A percentile compares a stretch with the other conserved stretches of the same genome.
These are phyloP conservation scores for Kryptopterus vitreolus DNA, from an alignment of 2,797 vertebrate species.

Conservation along the genomic window DNA sequence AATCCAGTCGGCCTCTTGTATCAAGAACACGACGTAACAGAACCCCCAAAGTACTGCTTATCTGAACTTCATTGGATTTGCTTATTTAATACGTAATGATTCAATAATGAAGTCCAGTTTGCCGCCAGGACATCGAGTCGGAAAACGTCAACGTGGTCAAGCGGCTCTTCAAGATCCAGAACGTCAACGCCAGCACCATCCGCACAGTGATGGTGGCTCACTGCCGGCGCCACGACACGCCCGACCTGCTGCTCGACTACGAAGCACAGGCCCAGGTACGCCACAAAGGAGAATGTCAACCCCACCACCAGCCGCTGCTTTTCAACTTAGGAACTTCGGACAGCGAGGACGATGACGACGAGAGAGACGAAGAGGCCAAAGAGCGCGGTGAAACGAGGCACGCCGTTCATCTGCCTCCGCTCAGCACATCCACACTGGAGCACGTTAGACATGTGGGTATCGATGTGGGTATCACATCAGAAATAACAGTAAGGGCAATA, in stretches of 20 bases:
- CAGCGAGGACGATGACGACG: constrained; percentile 76
- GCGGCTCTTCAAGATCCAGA: constrained; percentile 97
- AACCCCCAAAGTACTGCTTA: neutral
- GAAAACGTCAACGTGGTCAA: constrained; percentile 97
- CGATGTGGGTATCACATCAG: neutral
- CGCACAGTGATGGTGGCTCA: constrained; percentile 97
- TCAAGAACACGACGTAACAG: neutral
- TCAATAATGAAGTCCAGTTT: neutral
- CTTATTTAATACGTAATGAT: neutral
- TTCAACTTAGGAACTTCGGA: constrained; percentile 80
- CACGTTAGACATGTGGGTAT: constrained; percentile 67
- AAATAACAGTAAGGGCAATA: neutral
- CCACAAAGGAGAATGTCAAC: constrained; percentile 53
- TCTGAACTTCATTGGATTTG: too few relatives aligned
- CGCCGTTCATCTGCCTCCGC: constrained; percentile 50
- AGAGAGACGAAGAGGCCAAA: constrained; percentile 35
- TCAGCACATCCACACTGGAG: constrained; percentile 68
- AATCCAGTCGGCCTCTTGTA: neutral
- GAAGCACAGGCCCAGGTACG: constrained; percentile 56
- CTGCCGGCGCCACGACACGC: constrained; percentile 85
- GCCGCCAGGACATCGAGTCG: constrained; percentile 86
- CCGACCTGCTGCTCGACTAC: constrained; percentile 84
- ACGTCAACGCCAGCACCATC: constrained; percentile 94
- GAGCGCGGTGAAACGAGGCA: constrained; percentile 51
- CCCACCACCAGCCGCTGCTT: constrained; percentile 71